phyloP scores from a whole-genome alignment of 1,140 invertebrate species.

The Sycophila sp. region DNA sequence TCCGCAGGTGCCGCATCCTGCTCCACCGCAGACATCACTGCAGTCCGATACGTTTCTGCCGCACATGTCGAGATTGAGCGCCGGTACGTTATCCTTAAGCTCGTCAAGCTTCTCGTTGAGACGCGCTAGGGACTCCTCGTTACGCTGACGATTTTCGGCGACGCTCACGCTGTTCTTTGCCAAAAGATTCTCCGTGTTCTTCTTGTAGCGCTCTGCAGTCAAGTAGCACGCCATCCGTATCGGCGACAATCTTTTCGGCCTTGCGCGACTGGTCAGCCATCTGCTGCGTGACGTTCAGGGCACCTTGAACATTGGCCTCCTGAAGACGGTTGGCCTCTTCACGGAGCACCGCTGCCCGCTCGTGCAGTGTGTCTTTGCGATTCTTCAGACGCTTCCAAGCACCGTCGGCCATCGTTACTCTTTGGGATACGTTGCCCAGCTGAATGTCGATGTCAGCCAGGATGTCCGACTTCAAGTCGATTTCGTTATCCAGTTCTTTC shows the following conservation, averaged over 20 bases:
- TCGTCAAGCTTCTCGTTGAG: constrained; percentile 74
- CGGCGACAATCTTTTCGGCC: constrained; percentile 74
- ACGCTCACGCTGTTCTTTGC: constrained; percentile 76
- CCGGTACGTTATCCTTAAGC: constrained; percentile 80
- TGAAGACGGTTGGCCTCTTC: constrained; percentile 90
- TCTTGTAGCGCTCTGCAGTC: constrained; percentile 85
- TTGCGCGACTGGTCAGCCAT: constrained; percentile 76
- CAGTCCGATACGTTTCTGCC: constrained; percentile 87
- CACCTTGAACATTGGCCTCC: constrained; percentile 94
- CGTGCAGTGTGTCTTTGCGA: constrained; percentile 78
- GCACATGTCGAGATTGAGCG: constrained; percentile 90
- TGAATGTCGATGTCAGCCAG: constrained; percentile 72
- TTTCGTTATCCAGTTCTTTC: constrained; percentile 66
- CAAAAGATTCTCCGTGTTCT: constrained; percentile 83
- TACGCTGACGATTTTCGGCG: constrained; percentile 75
- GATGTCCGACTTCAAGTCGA: constrained; percentile 67
- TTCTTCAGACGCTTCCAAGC: constrained; percentile 79
- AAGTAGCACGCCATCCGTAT: constrained; percentile 68
- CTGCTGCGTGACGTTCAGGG: constrained; percentile 87
- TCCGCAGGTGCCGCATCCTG: constrained; percentile 91
- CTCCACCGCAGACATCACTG: constrained; percentile 91
- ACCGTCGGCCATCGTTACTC: constrained; percentile 81
- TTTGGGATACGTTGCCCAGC: constrained; percentile 79
- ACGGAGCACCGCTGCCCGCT: constrained; percentile 78
- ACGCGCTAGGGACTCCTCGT: constrained; percentile 73